Percentiles rank a stretch among this genome's conserved stretches.
These are phyloP conservation scores for Gastrophryne carolinensis DNA, from an alignment of 2,797 vertebrate species.

Conservation along the genomic window DNA sequence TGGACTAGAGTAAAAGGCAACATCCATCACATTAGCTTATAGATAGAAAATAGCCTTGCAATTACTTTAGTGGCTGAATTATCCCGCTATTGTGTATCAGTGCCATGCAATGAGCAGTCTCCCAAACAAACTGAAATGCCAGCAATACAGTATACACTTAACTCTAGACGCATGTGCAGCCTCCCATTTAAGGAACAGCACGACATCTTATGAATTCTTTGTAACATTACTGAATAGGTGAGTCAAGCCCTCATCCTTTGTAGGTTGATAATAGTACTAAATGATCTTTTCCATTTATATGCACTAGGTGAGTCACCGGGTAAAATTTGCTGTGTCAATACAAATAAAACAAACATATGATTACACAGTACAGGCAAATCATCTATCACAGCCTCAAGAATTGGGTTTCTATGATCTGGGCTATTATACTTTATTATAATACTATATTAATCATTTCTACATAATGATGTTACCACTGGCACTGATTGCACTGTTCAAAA, in stretches of 20 bases:
- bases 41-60: neutral
- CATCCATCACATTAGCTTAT: no score
- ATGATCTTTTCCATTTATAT: constrained; percentile 43
- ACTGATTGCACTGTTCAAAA: no score
- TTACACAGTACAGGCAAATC: constrained; percentile 32
- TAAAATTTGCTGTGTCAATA: constrained; percentile 43
- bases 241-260: constrained; percentile 40
- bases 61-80: neutral
- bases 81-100: neutral
- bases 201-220: constrained; percentile 34
- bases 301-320: constrained; percentile 26
- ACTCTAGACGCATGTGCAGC: constrained; percentile 23
- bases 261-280: constrained; percentile 29
- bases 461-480: neutral
- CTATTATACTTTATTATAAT: constrained; percentile 30
- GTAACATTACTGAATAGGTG: constrained; percentile 35
- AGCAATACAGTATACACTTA: no score
- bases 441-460: neutral
- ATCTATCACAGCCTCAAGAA: neutral
- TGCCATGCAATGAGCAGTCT: constrained; percentile 11
- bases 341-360: constrained; percentile 28
- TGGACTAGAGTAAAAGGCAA: no score
- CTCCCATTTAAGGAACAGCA: constrained; percentile 27
- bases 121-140: constrained; percentile 16
- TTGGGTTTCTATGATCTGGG: constrained; percentile 2